A percentile compares a stretch with the other conserved stretches of the same genome.
These are phyloP conservation scores for Phymatocera aterrima DNA, from an alignment of 2,888 invertebrate genomes.

Conservation along the genomic window DNA sequence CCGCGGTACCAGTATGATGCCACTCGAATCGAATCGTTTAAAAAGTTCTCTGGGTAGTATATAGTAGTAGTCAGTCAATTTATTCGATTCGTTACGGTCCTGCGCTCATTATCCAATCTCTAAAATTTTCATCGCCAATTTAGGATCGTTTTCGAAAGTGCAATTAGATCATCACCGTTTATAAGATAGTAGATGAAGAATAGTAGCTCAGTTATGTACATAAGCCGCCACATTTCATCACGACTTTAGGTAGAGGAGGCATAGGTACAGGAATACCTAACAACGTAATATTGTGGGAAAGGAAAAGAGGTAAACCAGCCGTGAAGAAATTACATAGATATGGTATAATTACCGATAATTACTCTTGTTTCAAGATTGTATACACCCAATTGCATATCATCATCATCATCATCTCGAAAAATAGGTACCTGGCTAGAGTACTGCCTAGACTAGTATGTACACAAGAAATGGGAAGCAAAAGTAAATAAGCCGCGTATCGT, in stretches of 20 bases:
- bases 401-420: background rate
- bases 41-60: background rate
- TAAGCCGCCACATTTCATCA: background rate
- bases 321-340: background rate
- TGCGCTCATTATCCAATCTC: conserved; percentile 67
- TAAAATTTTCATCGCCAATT: conserved; percentile 69
- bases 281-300: background rate
- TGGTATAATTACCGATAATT: background rate
- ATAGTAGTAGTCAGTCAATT: conserved; percentile 64
- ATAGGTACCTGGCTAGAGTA: too few species aligned
- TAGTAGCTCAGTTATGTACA: too few species aligned
- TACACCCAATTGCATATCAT: too few species aligned
- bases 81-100: conserved; percentile 54
- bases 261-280: background rate
- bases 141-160: conserved; percentile 50
- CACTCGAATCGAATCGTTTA: background rate
- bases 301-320: background rate
- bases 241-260: too few species aligned
- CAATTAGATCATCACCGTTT: conserved; percentile 26
- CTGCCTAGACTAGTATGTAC: too few species aligned
- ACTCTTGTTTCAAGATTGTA: background rate
- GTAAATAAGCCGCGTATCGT: too few species aligned
- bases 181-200: too few species aligned
- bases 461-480: too few species aligned
- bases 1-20: too few species aligned